Base-by-base conservation (phyloP, 2,797 vertebrate genomes). In the Tachyglossus aculeatus region DNA sequence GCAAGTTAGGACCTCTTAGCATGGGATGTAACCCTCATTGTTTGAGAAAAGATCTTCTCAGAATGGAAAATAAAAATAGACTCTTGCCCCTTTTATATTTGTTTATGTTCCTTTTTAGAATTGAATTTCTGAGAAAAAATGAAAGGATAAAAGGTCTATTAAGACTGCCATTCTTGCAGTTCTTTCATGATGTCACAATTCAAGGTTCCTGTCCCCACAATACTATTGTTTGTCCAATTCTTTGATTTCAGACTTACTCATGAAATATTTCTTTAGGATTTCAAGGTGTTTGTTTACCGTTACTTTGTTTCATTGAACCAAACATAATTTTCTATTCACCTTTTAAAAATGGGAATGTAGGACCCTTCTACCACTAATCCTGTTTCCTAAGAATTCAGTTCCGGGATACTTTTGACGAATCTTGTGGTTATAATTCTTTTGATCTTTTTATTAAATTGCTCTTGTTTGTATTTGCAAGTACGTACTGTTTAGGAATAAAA, bases 171-270 rank as follows among this genome's bases (percentile, higher is more conserved):
- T 64, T 39, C 44, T 48, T 58, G 24, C 59, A 22, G 51, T 60
- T 59, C 59, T 47, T 47, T 68, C 48, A 47, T 57, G 24, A 3
- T 33, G 48, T 47, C 68, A 12, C n/a, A 6, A 55, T 67, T 10
- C 58, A 43, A 60, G 32, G 0, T 32, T 63, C 6, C 2, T 55
- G 45, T 31, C 61, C 41, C 40, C 41, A 65, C 59, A 50, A 61
- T 39, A 52, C 66, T 55, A 0, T 57, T 71, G 40, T 70, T 66
- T 71, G 52, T 70, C 32, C 66, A 47, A 45, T 53, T 74, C 22
- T 44, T 69, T 77, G 61, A 57, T 67, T 67, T 76, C 18, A 70
- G 62, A 29, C 73, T 69, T 38, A 18, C 62, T 67, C 54, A 64
- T 37, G 38, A 55, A 67, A 39, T 18, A 37, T 60, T 63, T 77